Base-by-base conservation (phyloP, 2,888 invertebrate species). In the Villa cingulata region DNA sequence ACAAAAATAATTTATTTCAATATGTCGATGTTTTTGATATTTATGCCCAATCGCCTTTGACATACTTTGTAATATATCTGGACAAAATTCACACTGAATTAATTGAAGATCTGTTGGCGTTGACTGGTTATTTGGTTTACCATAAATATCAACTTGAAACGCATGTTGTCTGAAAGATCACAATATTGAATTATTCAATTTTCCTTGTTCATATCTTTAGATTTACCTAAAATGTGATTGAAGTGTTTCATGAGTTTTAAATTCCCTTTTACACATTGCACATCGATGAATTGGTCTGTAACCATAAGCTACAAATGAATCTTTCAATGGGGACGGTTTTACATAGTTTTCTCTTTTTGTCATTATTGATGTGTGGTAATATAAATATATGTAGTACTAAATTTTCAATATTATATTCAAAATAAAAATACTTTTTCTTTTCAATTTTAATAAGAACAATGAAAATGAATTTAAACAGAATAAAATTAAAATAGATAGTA, bases 1-100 rank as follows among this genome's bases (percentile, higher is more conserved):
- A 52, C 81, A 81, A 62, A 77, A 80, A 62, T 78, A 74, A 60
- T 80, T 80, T 19, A 74, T 70, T 41, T 74, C 74, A 58, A 75
- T 75, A 51, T 76, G 73, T 2, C 77, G 77, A 68, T 81, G 81
- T 53, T 75, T 71, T 58, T 75, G 76, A 61, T 78, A 80, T 63
- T 78, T 78, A 67, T 81, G 81, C 56, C 78, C 76, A 56, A 81
- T 79, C 5, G 80, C 79, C 51, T 74, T 74, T 2, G 78, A 76
- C 57, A 77, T 74, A 2, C 74, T 72, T 2, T 74, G 71, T 54
- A 78, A 78, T 46, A 68, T 63, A 61, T 74, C 72, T 3, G 73
- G 64, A 58, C 80, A 81, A 41, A 77, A 75, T 60, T 81, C 80
- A 59, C 80, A 81, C 43, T 68, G 67, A 40, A 67, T 63, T 64